Evolutionary conservation across 1,140 invertebrate genomes (phyloP), one percentile per base, ranked within the genome.

Genomic region (Zaprionus ornatus): DNA sequence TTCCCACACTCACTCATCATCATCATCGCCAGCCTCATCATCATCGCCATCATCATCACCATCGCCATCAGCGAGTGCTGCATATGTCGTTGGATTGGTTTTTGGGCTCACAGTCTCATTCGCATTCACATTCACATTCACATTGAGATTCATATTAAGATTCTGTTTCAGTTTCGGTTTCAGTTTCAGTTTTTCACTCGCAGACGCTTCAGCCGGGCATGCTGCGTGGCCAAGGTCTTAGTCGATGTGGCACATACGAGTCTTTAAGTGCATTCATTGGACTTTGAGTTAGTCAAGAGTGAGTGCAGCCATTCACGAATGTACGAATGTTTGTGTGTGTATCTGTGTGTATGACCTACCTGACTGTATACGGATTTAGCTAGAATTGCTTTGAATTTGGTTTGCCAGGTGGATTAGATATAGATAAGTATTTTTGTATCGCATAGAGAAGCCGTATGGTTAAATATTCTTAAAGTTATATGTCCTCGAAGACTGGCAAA

Each of bases 41-140:
- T 56, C 37, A 25, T 45, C n/a, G 45, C 29, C 54, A n/a, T 45
- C 52, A 66, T 48, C 27, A 35, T 50, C 27, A 19, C n/a, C 32
- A 56, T 55, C n/a, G 13, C 7, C 63, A 42, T 12, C 37, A 57
- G 40, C 64, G 37, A 63, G 42, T 75, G 59, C 72, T 69, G 66
- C 60, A 71, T 37, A 32, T 71, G 67, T 71, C 73, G 61, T 64
- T 71, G 68, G 61, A 75, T 75, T 71, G 73, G 73, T 77, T 66
- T 77, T 66, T 66, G 35, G 60, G 61, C 50, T 71, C 67, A 52
- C 69, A 50, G 61, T 37, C 35, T 48, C 52, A 45, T 54, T 37
- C 68, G 17, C 17, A 21, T 45, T 25, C 66, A 25, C 21, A 32
- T 37, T 32, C 29, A 12, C 13, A 13, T 60, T 35, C 35, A 29